These are phyloP conservation scores for Drosophila antonietae DNA, from an alignment of 2,888 invertebrate genomes.

Conservation along the genomic window DNA sequence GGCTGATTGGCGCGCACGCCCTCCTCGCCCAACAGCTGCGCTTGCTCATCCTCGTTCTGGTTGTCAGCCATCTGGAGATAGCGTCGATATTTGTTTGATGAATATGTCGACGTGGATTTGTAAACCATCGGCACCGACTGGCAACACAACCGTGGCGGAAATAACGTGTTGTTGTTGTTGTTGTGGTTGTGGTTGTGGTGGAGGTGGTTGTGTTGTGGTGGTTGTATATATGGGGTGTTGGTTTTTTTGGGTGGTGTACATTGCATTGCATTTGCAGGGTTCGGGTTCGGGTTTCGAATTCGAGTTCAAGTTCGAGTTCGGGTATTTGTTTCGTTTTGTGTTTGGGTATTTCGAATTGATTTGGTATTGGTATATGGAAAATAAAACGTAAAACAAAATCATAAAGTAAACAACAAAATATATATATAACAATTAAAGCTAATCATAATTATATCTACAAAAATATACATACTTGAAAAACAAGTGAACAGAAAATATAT, in stretches of 20 bases:
- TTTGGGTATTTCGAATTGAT: slow-evolving; percentile 48
- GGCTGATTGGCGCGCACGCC: slow-evolving; percentile 91
- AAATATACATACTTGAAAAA: slow-evolving; percentile 30
- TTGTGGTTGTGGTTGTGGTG: slow-evolving; percentile 23
- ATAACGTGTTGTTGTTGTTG: slow-evolving; percentile 35
- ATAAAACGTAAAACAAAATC: slow-evolving; percentile 59
- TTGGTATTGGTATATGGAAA: slow-evolving; percentile 49
- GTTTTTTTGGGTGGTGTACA: slow-evolving; percentile 31
- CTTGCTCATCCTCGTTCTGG: slow-evolving; percentile 97
- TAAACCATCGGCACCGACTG: slow-evolving; percentile 87
- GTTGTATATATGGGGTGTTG: slow-evolving; percentile 12
- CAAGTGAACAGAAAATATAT: slow-evolving; percentile 4
- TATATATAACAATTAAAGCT: slow-evolving; percentile 38
- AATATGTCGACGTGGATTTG: slow-evolving; percentile 70
- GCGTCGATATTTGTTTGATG: slow-evolving; percentile 84
- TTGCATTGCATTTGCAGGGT: slow-evolving; percentile 34
- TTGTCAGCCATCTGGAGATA: slow-evolving; percentile 97
- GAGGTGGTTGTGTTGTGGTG: slow-evolving; percentile 31
- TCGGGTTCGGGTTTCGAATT: neutral
- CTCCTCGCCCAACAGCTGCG: slow-evolving; percentile 98
- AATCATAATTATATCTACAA: slow-evolving; percentile 19
- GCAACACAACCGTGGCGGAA: slow-evolving; percentile 85
- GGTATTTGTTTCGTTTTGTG: slow-evolving; percentile 39
- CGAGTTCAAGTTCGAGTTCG: neutral
- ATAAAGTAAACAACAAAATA: slow-evolving; percentile 49